Conservation (phyloP, 2,113 vertebrate genomes). For the Cricetomys ansorgei region DNA sequence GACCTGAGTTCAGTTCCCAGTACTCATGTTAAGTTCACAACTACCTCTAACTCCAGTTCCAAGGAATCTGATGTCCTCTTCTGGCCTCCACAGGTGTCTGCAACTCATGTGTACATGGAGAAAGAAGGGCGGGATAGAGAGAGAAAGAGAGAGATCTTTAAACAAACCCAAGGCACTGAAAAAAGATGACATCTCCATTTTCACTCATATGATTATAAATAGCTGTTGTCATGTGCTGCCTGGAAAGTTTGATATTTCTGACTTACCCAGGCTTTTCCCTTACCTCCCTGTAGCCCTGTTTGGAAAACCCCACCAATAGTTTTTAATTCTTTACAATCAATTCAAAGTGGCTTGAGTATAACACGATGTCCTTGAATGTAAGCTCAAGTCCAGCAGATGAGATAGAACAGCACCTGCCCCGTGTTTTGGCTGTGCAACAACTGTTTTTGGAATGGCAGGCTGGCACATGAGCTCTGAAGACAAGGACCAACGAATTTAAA, state of each 20-base stretch:
- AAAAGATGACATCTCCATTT: conserved; percentile 2
- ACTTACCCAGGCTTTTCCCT: neutral
- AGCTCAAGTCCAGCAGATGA: neutral
- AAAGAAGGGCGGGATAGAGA: neutral
- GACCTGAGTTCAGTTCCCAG: neutral
- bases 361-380: neutral
- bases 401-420: neutral
- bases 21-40: neutral
- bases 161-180: neutral
- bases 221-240: neutral
- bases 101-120: neutral
- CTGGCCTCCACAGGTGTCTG: neutral
- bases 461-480: neutral
- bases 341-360: neutral
- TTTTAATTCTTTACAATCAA: neutral
- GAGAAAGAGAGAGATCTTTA: neutral
- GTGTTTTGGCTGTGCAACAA: neutral
- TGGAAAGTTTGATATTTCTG: conserved; percentile 4
- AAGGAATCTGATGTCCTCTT: too few species aligned
- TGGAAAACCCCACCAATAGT: neutral
- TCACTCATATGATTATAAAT: neutral
- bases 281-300: neutral
- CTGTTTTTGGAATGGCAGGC: neutral
- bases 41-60: too few species aligned
- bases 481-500: too few species aligned